Percentiles rank a stretch among this genome's conserved stretches.
phyloP scores from a whole-genome alignment of 2,888 invertebrate genomes.

The Synergus itoensis region DNA sequence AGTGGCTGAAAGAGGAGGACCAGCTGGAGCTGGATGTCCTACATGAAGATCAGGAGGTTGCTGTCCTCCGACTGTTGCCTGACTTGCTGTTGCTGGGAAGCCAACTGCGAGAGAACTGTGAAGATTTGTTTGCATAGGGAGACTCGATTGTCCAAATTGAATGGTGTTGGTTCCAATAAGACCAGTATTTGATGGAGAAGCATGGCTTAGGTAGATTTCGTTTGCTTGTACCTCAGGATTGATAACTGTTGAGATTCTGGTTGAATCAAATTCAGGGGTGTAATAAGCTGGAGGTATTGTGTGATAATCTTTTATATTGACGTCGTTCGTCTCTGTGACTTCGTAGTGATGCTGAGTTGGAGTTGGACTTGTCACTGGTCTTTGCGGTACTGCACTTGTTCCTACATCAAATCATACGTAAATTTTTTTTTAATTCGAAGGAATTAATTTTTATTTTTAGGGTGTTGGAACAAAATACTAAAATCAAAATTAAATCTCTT shows the following conservation, averaged over 20 bases:
- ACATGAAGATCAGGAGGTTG: conserved; percentile 69
- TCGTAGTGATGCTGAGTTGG: conserved; percentile 67
- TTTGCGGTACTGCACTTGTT: conserved; percentile 46
- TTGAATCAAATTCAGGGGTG: conserved; percentile 65
- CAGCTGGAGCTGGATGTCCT: conserved; percentile 67
- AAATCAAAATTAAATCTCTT: not conserved
- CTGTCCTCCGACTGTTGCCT: conserved; percentile 60
- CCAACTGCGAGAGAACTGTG: conserved; percentile 72
- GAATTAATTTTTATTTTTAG: not conserved
- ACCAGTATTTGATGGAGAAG: conserved; percentile 59
- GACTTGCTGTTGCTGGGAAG: conserved; percentile 61
- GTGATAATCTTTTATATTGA: conserved; percentile 60
- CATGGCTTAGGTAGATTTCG: conserved; percentile 65
- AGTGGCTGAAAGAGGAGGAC: conserved; percentile 67
- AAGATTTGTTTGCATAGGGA: conserved; percentile 71
- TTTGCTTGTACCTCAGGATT: conserved; percentile 65
- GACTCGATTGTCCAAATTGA: conserved; percentile 62
- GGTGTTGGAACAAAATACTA: no score
- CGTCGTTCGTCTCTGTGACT: conserved; percentile 70
- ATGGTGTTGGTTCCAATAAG: conserved; percentile 57
- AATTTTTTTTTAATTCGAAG: not conserved
- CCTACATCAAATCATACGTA: conserved; percentile 36
- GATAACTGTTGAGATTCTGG: conserved; percentile 59
- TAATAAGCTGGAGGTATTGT: conserved; percentile 63
- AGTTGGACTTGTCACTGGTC: conserved; percentile 48